Base-by-base conservation (phyloP, 2,888 invertebrate species). In the Cecidostiba fungosa region DNA sequence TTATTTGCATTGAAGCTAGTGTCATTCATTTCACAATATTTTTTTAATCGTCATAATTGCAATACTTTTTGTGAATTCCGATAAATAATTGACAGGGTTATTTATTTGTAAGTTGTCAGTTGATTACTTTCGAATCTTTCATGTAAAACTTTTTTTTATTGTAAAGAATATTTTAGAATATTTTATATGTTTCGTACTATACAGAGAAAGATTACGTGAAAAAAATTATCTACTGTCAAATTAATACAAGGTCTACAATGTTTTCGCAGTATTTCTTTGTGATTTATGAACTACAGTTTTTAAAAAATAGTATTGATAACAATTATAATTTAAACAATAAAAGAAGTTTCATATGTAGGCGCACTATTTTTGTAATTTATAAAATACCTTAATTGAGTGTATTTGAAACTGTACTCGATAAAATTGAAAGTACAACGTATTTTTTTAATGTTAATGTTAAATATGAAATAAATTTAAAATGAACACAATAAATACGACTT, bases 401-500 rank as follows among this genome's bases (percentile, higher is more conserved):
- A 12, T 66, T 66, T 66, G 12, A 66, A 66, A 29, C 29, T 29
- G 66, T 66, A 26, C 66, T 66, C 66, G 2, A 66, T 29, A 66
- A 16, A 66, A 66, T 29, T 26, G 29, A 29, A 66, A 66, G 66
- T 66, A 66, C 66, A 66, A 29, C 66, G 66, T 66, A 66, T 66
- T 23, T 47, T 47, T 73, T 43, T 26, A 73, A 43, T 47, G 47
- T 73, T 73, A 73, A 47, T 39, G 73, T 43, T 36, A 23, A 43
- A 73, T 73, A 73, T 43, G 66, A 66, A 73, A 43, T 43, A 73
- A 73, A 39, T 43, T 39, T 39, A 73, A 43, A 73, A 43, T 72
- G 2, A n/a, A 72, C 32, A 39, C 32, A 36, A 32, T 23, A 12
- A 8, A 59, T 8, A 59, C 54, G 8, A 23, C 54, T 59, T 6